Conservation (phyloP, 1,140 invertebrate species). For the Helicoverpa armigera region DNA sequence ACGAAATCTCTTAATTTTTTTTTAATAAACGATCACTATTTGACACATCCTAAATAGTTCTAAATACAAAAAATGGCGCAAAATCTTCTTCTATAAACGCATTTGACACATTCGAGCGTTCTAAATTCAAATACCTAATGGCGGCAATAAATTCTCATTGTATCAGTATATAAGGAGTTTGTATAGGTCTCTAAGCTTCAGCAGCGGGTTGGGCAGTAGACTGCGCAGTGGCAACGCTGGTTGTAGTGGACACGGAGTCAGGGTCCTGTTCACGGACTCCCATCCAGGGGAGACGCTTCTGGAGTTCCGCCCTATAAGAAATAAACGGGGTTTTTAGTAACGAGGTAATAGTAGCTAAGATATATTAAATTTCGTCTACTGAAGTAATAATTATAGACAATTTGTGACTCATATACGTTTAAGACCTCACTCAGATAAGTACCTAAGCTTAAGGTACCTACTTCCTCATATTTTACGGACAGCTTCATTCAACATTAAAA, state of each 20-base stretch:
- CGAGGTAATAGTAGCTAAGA: no score
- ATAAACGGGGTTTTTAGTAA: no score
- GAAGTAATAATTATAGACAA: no score
- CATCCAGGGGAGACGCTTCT: slow-evolving; percentile 91
- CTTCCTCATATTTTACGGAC: no score
- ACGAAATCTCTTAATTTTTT: no score
- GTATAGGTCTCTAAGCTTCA: slow-evolving; percentile 64
- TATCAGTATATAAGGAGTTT: neutral
- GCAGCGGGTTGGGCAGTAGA: slow-evolving; percentile 60
- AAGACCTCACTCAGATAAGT: no score
- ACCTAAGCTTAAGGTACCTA: no score
- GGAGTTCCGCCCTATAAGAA: slow-evolving; percentile 87
- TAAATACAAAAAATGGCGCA: neutral
- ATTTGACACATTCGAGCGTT: neutral
- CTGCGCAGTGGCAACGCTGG: slow-evolving; percentile 72
- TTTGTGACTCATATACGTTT: no score
- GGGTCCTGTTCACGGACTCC: slow-evolving; percentile 88
- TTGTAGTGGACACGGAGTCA: slow-evolving; percentile 72
- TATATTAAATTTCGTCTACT: no score
- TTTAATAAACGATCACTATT: no score
- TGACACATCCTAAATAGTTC: no score
- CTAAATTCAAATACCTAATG: neutral
- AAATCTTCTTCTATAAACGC: neutral
- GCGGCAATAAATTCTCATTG: slow-evolving; percentile 8
- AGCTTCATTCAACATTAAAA: no score